Evolutionary conservation across 2,888 invertebrate genomes (phyloP).

Genomic region (Melieria omissa): DNA sequence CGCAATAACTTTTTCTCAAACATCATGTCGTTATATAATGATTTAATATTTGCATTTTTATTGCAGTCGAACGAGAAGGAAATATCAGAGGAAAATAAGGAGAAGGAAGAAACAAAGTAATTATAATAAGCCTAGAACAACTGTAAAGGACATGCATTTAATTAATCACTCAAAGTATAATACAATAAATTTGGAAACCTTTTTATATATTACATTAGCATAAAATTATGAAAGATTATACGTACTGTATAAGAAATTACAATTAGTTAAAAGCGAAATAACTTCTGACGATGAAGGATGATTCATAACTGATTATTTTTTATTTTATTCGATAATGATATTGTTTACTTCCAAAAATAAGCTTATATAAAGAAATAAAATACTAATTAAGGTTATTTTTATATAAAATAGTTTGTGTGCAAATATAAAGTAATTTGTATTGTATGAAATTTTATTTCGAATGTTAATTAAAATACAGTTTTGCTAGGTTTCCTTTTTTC

Average conservation of each 20-base stretch:
- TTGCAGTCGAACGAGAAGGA: constrained; percentile 84
- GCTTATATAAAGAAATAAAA: constrained; percentile 46
- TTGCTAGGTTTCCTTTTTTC: too few relatives aligned
- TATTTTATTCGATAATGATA: constrained; percentile 40
- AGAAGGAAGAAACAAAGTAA: constrained; percentile 71
- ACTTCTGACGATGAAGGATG: constrained; percentile 46
- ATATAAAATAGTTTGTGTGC: constrained; percentile 40
- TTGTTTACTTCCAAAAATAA: constrained; percentile 40
- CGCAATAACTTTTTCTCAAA: too few relatives aligned
- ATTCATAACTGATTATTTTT: constrained; percentile 42
- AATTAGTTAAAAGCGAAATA: constrained; percentile 55
- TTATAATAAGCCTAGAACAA: constrained; percentile 52
- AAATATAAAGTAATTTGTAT: constrained; percentile 41
- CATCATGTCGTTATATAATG: too few relatives aligned
- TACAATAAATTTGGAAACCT: constrained; percentile 58
- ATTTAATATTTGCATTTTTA: too few relatives aligned
- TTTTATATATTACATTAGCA: constrained; percentile 60
- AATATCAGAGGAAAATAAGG: constrained; percentile 78
- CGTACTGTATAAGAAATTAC: constrained; percentile 57
- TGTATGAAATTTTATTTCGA: constrained; percentile 29
- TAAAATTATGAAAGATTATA: constrained; percentile 64
- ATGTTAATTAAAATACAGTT: constrained; percentile 19
- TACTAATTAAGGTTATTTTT: constrained; percentile 40
- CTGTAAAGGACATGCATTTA: constrained; percentile 59
- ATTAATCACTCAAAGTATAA: constrained; percentile 59